A percentile compares a stretch with the other conserved stretches of the same genome.
Evolutionary conservation across 2,888 invertebrate genomes (phyloP).

Genomic region (Scaptodrosophila latifasciaeformis): DNA sequence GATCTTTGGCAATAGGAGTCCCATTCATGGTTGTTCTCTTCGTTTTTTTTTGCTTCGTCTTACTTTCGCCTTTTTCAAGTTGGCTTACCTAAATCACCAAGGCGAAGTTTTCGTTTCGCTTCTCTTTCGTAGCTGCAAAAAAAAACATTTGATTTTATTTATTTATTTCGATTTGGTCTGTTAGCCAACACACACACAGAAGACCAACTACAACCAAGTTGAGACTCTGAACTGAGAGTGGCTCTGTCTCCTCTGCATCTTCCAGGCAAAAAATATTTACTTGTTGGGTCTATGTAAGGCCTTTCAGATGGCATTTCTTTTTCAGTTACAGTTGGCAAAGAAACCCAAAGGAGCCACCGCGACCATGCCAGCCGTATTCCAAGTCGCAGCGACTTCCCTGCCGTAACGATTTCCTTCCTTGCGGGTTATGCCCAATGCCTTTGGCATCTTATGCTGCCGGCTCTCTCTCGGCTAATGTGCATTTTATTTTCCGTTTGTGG

Average conservation of each 20-base stretch:
- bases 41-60: no score
- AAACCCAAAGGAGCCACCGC: no score
- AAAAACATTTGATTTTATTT: conserved; percentile 59
- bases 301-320: no score
- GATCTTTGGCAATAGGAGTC: no score
- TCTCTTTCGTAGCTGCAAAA: conserved; percentile 36
- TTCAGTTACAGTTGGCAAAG: conserved; percentile 1
- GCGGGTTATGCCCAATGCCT: conserved; percentile 14
- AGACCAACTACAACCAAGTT: no score
- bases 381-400: no score
- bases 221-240: no score
- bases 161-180: conserved; percentile 55
- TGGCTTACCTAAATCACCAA: conserved; percentile 44
- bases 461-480: conserved; percentile 52
- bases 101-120: conserved; percentile 20
- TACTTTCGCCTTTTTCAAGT: conserved; percentile 8
- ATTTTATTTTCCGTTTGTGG: conserved; percentile 63
- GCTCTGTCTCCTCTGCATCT: neutral
- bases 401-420: conserved; percentile 57
- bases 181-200: conserved; percentile 1
- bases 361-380: no score
- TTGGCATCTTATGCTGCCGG: conserved; percentile 7
- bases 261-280: conserved; percentile 1
- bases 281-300: conserved; percentile 8
- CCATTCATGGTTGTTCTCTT: no score